Evolutionary conservation across 2,113 vertebrate species (phyloP).

Genomic region (Labeo rohita): DNA sequence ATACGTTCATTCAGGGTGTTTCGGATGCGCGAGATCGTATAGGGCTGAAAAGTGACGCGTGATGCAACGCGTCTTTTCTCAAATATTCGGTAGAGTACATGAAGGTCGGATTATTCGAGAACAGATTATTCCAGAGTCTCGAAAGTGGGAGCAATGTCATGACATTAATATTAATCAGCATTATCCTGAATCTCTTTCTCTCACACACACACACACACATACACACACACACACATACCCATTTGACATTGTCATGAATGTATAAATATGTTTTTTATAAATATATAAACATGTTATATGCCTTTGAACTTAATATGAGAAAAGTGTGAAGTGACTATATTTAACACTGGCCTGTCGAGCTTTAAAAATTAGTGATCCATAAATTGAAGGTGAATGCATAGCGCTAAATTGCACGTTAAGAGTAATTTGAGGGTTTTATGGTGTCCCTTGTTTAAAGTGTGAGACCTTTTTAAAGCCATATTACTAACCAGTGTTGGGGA

Average conservation of each 20-base stretch:
- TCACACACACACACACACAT: too few relatives aligned
- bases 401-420: too few relatives aligned
- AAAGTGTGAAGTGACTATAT: too few relatives aligned
- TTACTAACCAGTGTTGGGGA: not conserved
- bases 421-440: not conserved
- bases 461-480: too few relatives aligned
- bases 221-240: not conserved
- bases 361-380: too few relatives aligned
- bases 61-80: not conserved
- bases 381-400: too few relatives aligned
- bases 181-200: too few relatives aligned
- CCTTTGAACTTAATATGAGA: too few relatives aligned
- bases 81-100: not conserved
- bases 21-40: not conserved
- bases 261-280: too few relatives aligned
- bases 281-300: too few relatives aligned
- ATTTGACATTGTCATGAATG: not conserved
- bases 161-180: not conserved
- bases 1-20: not conserved
- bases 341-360: too few relatives aligned
- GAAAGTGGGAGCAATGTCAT: not conserved
- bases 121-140: not conserved
- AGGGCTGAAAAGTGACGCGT: not conserved
- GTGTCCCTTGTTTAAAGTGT: not conserved
- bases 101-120: not conserved